Evolutionary conservation across 1,140 invertebrate species (phyloP).

Genomic region (Meteorus sp.): DNA sequence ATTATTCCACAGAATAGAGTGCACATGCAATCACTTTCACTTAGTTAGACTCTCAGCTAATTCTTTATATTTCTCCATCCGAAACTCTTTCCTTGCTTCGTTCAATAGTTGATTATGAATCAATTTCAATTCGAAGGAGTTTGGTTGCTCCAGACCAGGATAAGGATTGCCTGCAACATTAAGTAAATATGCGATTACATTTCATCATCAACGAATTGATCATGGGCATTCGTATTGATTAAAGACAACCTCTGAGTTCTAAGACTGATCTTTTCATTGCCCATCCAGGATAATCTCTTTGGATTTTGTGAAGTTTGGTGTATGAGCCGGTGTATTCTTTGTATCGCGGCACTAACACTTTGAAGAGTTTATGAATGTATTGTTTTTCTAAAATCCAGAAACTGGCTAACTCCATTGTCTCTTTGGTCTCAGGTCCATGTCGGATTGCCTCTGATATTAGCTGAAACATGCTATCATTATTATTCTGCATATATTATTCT

Average conservation of each 20-base stretch:
- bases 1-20: not conserved
- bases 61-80: conserved; percentile 51
- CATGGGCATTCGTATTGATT: no score
- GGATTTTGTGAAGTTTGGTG: conserved; percentile 74
- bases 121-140: conserved; percentile 36
- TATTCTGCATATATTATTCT: conserved; percentile 1
- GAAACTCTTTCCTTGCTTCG: conserved; percentile 46
- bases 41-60: conserved; percentile 43
- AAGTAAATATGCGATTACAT: conserved; percentile 18
- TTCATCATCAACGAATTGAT: not conserved
- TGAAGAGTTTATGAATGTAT: conserved; percentile 89
- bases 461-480: conserved; percentile 59
- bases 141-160: conserved; percentile 39
- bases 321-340: conserved; percentile 70
- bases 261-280: conserved; percentile 66
- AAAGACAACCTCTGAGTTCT: conserved; percentile 79
- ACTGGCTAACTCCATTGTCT: conserved; percentile 87
- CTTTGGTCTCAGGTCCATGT: conserved; percentile 79
- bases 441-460: conserved; percentile 86
- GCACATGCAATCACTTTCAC: not conserved
- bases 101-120: conserved; percentile 49
- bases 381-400: conserved; percentile 90
- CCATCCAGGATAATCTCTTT: conserved; percentile 63
- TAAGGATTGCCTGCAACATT: conserved; percentile 46
- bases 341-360: conserved; percentile 85